phyloP scores from a whole-genome alignment of 2,113 vertebrate genomes.

The Chrysemys picta region DNA sequence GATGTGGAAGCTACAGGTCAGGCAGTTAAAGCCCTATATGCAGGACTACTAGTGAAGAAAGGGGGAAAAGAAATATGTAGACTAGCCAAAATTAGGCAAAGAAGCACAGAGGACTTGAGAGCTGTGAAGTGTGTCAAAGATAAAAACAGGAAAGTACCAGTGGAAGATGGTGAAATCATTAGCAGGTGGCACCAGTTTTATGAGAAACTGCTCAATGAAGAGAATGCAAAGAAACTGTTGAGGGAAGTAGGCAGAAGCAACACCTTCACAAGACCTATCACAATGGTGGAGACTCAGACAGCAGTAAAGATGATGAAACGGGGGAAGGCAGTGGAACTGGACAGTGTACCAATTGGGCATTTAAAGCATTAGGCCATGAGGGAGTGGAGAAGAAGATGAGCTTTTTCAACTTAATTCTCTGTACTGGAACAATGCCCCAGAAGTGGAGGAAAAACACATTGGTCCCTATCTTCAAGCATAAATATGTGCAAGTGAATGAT shows the following conservation, averaged over 20 bases:
- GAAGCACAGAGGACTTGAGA: neutral
- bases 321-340: neutral
- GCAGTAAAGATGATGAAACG: neutral
- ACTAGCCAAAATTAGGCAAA: neutral
- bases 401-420: neutral
- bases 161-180: neutral
- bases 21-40: neutral
- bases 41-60: neutral
- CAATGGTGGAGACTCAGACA: neutral
- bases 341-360: neutral
- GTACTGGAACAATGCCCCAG: neutral
- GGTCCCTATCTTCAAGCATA: neutral
- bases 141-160: neutral
- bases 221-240: neutral
- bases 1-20: neutral
- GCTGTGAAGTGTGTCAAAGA: neutral
- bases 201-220: neutral
- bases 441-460: neutral
- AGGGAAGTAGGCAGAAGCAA: neutral
- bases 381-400: neutral
- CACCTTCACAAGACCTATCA: neutral
- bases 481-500: neutral
- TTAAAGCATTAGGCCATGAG: neutral
- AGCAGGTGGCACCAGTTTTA: neutral
- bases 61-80: neutral